Conservation (phyloP, 2,888 invertebrate genomes). For the Meta bourneti region DNA sequence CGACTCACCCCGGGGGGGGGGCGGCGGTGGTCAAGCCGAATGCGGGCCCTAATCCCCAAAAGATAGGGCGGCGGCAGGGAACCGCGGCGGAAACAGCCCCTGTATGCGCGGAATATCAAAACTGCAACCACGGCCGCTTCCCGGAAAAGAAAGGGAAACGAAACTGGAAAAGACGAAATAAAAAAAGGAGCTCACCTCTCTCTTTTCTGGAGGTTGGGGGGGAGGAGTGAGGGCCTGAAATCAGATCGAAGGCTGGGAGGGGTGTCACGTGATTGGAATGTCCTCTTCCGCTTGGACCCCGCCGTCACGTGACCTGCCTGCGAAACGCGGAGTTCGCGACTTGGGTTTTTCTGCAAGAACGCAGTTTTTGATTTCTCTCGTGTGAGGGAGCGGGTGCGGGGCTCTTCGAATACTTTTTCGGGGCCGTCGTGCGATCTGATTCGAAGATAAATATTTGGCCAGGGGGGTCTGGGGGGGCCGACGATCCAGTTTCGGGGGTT, state of each 20-base stretch:
- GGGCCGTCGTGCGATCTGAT: conserved; percentile 34
- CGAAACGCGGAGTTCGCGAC: not conserved
- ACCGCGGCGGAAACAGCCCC: conserved; percentile 31
- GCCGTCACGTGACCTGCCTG: conserved; percentile 55
- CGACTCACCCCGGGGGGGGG: not conserved
- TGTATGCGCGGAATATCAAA: conserved; percentile 53
- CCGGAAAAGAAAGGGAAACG: not conserved
- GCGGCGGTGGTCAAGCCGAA: not conserved
- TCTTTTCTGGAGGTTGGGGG: not conserved
- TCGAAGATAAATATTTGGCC: conserved; percentile 56
- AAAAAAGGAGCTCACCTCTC: not conserved
- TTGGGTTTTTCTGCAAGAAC: conserved; percentile 58
- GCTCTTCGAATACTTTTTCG: conserved; percentile 26
- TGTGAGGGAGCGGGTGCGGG: not conserved
- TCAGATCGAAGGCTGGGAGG: conserved; percentile 26
- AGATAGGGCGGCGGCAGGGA: conserved; percentile 3
- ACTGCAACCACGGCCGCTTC: not conserved
- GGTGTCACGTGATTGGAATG: conserved; percentile 68
- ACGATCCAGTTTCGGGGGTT: too few relatives aligned
- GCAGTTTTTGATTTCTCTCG: conserved; percentile 52
- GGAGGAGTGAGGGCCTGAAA: conserved; percentile 1
- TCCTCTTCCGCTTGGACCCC: conserved; percentile 48
- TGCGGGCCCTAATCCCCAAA: not conserved
- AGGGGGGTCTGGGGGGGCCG: not conserved
- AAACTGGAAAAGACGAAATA: conserved; percentile 1